Evolutionary conservation across 1,140 invertebrate genomes (phyloP), one percentile per base, ranked within the genome.

Genomic region (Ceratosolen fusciceps): DNA sequence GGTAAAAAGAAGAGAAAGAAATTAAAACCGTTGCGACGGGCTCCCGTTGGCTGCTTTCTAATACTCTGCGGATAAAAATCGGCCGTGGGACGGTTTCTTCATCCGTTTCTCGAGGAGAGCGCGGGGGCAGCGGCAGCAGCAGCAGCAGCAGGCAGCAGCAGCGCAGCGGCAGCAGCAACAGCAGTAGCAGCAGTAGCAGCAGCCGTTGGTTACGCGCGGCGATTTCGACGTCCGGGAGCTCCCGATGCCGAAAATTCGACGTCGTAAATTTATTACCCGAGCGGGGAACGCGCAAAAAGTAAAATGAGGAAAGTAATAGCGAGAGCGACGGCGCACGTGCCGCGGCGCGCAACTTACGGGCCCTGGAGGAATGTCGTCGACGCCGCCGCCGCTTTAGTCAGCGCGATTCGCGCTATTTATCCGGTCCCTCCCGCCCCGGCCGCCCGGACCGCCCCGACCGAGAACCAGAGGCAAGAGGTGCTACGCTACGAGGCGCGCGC

Each of bases 281-380:
- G 12, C 49, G 14, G 3, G 3, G 49, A 19, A 52, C 12, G 19
- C 49, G 39, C 5, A 7, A 43, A 43, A 43, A 43, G 12, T 1
- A 2, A 60, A 60, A n/a, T n/a, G n/a, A n/a, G n/a, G n/a, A 34
- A 10, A 37, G 14, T 2, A 65, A 37, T 0, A 19, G 37, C 3
- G 9, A 34, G 16, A 19, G 21, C 34, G 10, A 16, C 7, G 24
- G 54, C 31, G 19, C 60, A n/a, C 31, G 60, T n/a, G 31, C 21
- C 29, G 31, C 26, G 31, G 7, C 29, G 31, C 26, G 12, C 4
- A 4, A 62, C 29, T 29, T 34, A 10, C 29, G 31, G 9, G 19
- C 54, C 10, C 60, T n/a, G n/a, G 60, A 65, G 37, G 60, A 65
- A 65, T 65, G 60, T 65, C 60, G 31, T 21, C 34, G 60, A n/a